Conservation (phyloP, 2,888 invertebrate species). For the Siphlonurus alternatus region DNA sequence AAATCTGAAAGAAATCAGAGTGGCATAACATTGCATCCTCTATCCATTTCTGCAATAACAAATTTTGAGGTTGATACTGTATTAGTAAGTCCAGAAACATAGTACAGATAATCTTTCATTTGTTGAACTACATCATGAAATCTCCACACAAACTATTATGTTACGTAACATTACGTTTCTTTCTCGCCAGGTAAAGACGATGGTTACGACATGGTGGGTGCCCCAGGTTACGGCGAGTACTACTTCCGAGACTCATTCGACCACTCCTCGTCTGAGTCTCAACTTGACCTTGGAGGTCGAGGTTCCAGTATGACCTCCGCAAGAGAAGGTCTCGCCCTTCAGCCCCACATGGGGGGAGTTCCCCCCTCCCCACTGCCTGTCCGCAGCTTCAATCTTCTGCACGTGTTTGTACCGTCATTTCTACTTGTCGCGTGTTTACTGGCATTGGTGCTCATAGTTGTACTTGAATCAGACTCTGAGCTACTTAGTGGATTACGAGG, state of each 20-base stretch:
- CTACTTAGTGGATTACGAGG: slow-evolving; percentile 48
- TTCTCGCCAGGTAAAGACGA: neutral
- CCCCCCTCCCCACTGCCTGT: slow-evolving; percentile 15
- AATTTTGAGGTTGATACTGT: too few species aligned
- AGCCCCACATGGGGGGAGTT: slow-evolving; percentile 22
- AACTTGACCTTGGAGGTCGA: slow-evolving; percentile 24
- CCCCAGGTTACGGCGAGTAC: slow-evolving; percentile 35
- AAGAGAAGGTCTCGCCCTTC: slow-evolving; percentile 16
- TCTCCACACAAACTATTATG: too few species aligned
- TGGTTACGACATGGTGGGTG: neutral
- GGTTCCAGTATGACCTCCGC: neutral
- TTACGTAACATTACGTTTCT: too few species aligned
- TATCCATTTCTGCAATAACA: too few species aligned
- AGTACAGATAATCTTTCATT: too few species aligned
- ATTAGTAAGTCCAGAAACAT: too few species aligned
- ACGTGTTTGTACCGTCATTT: slow-evolving; percentile 62
- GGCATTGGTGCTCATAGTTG: slow-evolving; percentile 45
- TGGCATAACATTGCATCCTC: too few species aligned
- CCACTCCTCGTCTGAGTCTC: slow-evolving; percentile 65
- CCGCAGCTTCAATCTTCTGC: slow-evolving; percentile 43
- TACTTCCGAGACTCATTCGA: slow-evolving; percentile 59
- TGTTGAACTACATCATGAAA: too few species aligned
- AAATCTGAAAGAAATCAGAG: too few species aligned
- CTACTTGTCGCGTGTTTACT: slow-evolving; percentile 53
- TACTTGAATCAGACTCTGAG: slow-evolving; percentile 65